phyloP scores from a whole-genome alignment of 1,140 invertebrate genomes.

The Oppia nitens region DNA sequence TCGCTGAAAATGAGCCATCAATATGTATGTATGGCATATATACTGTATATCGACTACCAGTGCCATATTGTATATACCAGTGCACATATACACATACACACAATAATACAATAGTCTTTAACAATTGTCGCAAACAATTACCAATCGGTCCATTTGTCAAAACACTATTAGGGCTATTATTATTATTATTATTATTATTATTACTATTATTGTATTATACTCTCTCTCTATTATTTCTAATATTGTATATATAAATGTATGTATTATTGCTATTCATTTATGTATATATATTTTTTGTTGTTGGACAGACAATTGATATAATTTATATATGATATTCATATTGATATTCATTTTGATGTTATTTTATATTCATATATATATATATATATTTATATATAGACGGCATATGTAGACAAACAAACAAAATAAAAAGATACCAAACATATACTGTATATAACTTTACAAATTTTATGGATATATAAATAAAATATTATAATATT shows the following conservation, averaged over 20 bases:
- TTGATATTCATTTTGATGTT: no score
- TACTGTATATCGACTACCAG: background rate
- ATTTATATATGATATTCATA: background rate
- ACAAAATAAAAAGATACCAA: no score
- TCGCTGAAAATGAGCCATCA: background rate
- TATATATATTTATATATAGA: no score
- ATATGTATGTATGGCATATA: background rate
- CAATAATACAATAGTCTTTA: background rate
- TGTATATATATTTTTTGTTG: background rate
- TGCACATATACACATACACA: background rate
- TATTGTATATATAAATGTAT: no score
- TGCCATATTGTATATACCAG: background rate
- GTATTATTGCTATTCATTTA: background rate
- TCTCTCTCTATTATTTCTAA: background rate
- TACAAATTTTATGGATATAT: no score
- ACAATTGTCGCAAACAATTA: background rate
- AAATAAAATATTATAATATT: no score
- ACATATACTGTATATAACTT: no score
- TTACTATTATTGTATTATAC: background rate
- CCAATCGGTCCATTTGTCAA: background rate
- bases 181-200: no score
- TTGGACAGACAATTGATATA: background rate
- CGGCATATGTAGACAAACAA: no score
- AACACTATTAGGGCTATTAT: no score
- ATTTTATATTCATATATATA: no score